Conservation (phyloP, 1,140 invertebrate genomes). For the Drosophila simulans region DNA sequence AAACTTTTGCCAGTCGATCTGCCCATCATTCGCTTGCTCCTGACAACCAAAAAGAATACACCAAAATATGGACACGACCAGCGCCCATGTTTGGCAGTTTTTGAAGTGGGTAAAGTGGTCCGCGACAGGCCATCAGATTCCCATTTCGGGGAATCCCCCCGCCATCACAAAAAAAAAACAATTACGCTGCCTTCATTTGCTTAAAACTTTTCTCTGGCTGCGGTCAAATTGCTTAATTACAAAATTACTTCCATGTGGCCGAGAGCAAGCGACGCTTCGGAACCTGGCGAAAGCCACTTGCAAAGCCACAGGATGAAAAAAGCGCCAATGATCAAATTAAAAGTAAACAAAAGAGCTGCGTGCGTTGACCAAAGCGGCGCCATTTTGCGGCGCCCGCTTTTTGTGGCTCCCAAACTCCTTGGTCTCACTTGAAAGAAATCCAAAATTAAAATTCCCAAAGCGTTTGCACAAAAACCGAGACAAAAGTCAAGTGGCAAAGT, state of each 20-base stretch:
- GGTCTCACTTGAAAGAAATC: slow-evolving; percentile 59
- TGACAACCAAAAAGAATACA: slow-evolving; percentile 41
- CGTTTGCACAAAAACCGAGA: slow-evolving; percentile 55
- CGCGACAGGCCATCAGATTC: slow-evolving; percentile 38
- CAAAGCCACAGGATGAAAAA: slow-evolving; percentile 6
- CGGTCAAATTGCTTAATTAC: slow-evolving; percentile 82
- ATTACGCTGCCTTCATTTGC: slow-evolving; percentile 78
- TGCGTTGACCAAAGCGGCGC: slow-evolving; percentile 76
- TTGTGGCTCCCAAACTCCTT: slow-evolving; percentile 25
- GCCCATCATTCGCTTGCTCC: slow-evolving; percentile 34
- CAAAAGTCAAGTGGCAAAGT: slow-evolving; percentile 73
- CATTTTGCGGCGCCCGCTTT: slow-evolving; percentile 66
- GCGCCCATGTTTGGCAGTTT: slow-evolving; percentile 29
- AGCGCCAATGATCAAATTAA: slow-evolving; percentile 71
- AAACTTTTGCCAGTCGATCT: slow-evolving; percentile 60
- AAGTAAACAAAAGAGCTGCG: slow-evolving; percentile 79
- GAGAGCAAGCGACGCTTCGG: slow-evolving; percentile 1
- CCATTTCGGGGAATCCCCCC: slow-evolving; percentile 27
- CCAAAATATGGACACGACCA: neutral
- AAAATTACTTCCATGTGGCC: slow-evolving; percentile 69
- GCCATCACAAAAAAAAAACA: slow-evolving; percentile 34
- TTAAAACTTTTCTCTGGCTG: slow-evolving; percentile 69
- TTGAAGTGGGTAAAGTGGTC: slow-evolving; percentile 65
- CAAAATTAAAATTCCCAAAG: slow-evolving; percentile 82
- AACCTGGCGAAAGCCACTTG: slow-evolving; percentile 48